phyloP scores from a whole-genome alignment of 2,888 invertebrate species.

The Drosophila merina region DNA sequence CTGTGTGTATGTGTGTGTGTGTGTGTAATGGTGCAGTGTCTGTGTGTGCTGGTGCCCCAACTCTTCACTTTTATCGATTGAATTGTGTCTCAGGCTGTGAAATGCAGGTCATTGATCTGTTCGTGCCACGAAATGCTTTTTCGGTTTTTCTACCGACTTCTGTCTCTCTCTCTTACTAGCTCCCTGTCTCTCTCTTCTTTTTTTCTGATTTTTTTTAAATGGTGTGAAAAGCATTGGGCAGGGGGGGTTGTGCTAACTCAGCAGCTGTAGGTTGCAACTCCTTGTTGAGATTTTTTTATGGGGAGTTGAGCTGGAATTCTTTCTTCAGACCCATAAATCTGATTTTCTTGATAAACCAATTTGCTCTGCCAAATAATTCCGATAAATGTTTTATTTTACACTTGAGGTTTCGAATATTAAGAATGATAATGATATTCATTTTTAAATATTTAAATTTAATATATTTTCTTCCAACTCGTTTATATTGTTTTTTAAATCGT shows the following conservation, averaged over 20 bases:
- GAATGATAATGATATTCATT: too few species aligned
- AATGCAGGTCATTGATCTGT: slow-evolving; percentile 84
- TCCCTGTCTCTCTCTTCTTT: slow-evolving; percentile 5
- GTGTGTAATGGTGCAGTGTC: slow-evolving; percentile 40
- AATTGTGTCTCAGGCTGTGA: slow-evolving; percentile 83
- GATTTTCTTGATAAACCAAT: slow-evolving; percentile 30
- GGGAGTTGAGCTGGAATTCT: slow-evolving; percentile 3
- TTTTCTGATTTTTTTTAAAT: slow-evolving; percentile 13
- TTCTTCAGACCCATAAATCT: slow-evolving; percentile 22
- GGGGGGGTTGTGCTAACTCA: slow-evolving; percentile 7
- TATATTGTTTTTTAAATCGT: too few species aligned
- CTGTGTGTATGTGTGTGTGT: slow-evolving; percentile 22
- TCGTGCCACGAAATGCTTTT: slow-evolving; percentile 63
- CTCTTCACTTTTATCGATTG: slow-evolving; percentile 83
- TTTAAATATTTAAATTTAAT: too few species aligned
- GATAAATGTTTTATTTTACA: not conserved
- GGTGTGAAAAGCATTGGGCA: not conserved
- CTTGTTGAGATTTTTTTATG: slow-evolving; percentile 10
- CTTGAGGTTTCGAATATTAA: not conserved
- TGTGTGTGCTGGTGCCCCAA: slow-evolving; percentile 72
- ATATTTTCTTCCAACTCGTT: too few species aligned
- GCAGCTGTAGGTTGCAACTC: slow-evolving; percentile 38
- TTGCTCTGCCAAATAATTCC: slow-evolving; percentile 1
- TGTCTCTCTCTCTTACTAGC: slow-evolving; percentile 9
- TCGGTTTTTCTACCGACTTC: slow-evolving; percentile 25